Evolutionary conservation across 2,797 vertebrate genomes (phyloP), one percentile per base, ranked within the genome.

Genomic region (Siniperca obscura): DNA sequence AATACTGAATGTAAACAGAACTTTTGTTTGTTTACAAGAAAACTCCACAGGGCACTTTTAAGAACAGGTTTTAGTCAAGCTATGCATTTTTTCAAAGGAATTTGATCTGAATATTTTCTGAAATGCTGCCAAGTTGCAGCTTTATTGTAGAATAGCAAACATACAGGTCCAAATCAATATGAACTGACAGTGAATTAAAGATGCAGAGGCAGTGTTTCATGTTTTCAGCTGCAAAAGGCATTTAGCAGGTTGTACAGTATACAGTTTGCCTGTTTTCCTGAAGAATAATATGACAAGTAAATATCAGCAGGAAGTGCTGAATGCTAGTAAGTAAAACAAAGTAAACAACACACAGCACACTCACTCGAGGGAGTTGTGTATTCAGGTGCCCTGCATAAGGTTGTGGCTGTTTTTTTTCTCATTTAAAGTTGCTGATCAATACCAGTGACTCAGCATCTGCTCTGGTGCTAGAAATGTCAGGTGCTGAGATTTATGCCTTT

Each of bases 391-490:
- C 78, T 60, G 69, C 44, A 46, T 76, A 55, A 2, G 34, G 59
- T 53, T 16, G 1, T 55, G n/a, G 55, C 21, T 25, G 17, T 36
- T 64, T 65, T 59, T 67, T 44, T 56, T 22, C 22, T 62, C 12
- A 60, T 68, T 76, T 80, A 44, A 78, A 81, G 81, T 48, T 72
- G n/a, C 50, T 82, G 65, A 83, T 90, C 85, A 73, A 86, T 89
- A 84, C 34, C 46, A 65, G 71, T 68, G 44, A 87, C 76, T 87
- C 78, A 85, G 82, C 81, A 84, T 66, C 53, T 86, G 73, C 66
- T 80, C 40, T 22, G 59, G 59, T 74, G 76, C 76, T 81, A 80
- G 74, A 64, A 38, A 76, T 70, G 75, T 70, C 76, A 80, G 78
- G 55, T 64, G 57, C 72, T 81, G 65, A 76, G 57, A 70, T 74